These are phyloP conservation scores for Pyralis farinalis DNA, from an alignment of 2,888 invertebrate genomes.

Conservation along the genomic window DNA sequence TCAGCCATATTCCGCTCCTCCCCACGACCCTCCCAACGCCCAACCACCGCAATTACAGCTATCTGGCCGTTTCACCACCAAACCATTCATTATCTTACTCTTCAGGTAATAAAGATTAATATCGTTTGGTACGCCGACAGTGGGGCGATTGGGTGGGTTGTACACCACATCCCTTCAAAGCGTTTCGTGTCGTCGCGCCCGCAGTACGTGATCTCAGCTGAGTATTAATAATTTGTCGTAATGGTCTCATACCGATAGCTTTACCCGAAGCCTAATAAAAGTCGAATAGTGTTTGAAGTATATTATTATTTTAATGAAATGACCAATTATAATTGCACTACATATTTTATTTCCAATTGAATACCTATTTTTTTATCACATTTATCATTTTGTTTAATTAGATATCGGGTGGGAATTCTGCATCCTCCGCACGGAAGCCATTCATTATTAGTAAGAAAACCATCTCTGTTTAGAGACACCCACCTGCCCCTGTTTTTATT, in stretches of 20 bases:
- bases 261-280: conserved; percentile 24
- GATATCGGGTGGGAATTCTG: no score
- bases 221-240: conserved; percentile 36
- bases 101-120: conserved; percentile 66
- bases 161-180: conserved; percentile 54
- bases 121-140: conserved; percentile 33
- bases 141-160: conserved; percentile 55
- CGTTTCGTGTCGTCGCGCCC: conserved; percentile 62
- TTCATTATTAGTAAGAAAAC: no score
- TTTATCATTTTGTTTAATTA: no score
- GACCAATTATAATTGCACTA: neutral
- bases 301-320: no score
- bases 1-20: conserved; percentile 71
- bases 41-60: conserved; percentile 63
- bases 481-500: no score
- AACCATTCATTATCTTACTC: conserved; percentile 60
- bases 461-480: no score
- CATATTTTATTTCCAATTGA: no score
- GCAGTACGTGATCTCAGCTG: conserved; percentile 49
- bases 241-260: conserved; percentile 34
- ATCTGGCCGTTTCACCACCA: conserved; percentile 47
- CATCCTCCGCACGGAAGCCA: no score
- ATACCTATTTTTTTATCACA: no score
- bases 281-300: neutral
- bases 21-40: conserved; percentile 74